Evolutionary conservation across 1,140 invertebrate genomes (phyloP).

Genomic region (Pomacea maculata): DNA sequence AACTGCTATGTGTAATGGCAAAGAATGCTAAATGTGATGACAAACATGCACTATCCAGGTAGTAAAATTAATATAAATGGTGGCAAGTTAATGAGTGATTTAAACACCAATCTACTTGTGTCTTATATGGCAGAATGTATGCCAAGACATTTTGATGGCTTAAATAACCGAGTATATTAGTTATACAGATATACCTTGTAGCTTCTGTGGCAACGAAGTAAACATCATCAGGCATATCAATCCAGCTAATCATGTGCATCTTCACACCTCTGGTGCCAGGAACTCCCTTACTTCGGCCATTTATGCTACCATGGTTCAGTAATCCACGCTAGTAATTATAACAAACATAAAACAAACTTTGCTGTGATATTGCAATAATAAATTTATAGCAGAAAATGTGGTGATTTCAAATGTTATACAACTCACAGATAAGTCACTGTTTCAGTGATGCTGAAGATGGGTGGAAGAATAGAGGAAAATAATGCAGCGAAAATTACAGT

Average conservation of each 20-base stretch:
- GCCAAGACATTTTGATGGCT: too few species aligned
- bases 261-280: slow-evolving; percentile 41
- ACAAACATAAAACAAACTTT: slow-evolving; percentile 13
- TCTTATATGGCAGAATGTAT: too few species aligned
- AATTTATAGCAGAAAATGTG: background rate
- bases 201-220: slow-evolving; percentile 91
- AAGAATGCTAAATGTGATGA: too few species aligned
- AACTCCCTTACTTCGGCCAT: slow-evolving; percentile 74
- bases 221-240: slow-evolving; percentile 96
- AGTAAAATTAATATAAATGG: too few species aligned
- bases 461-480: background rate
- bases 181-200: slow-evolving; percentile 75
- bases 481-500: background rate
- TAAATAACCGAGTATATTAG: too few species aligned
- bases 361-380: slow-evolving; percentile 14
- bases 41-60: too few species aligned
- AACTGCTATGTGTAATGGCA: too few species aligned
- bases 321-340: slow-evolving; percentile 50
- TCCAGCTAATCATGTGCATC: slow-evolving; percentile 81
- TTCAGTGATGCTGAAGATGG: background rate
- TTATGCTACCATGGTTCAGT: slow-evolving; percentile 61
- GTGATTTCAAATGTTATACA: too few species aligned
- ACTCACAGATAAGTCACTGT: too few species aligned
- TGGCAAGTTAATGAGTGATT: too few species aligned
- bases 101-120: too few species aligned